A percentile compares a stretch with the other conserved stretches of the same genome.
These are phyloP conservation scores for Biston stratarius DNA, from an alignment of 2,888 invertebrate genomes.

Conservation along the genomic window DNA sequence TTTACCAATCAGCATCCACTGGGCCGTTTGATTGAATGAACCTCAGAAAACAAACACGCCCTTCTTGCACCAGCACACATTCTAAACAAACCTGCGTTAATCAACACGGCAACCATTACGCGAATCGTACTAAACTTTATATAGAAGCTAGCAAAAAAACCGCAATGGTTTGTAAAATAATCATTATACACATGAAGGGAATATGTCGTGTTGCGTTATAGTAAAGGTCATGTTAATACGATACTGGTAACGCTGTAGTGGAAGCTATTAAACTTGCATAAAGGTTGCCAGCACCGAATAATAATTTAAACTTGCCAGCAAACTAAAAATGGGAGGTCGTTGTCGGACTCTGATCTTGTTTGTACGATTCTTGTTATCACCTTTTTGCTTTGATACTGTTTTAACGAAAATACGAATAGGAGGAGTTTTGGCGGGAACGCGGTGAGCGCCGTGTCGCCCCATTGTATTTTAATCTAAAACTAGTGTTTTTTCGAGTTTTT, in stretches of 20 bases:
- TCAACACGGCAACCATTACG: conserved; percentile 20
- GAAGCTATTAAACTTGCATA: conserved; percentile 69
- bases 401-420: conserved; percentile 15
- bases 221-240: conserved; percentile 46
- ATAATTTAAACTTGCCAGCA: conserved; percentile 76
- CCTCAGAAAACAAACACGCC: conserved; percentile 62
- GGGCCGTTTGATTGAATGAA: conserved; percentile 73
- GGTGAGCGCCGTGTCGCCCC: too few species aligned
- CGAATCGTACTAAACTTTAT: background rate
- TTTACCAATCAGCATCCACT: conserved; percentile 75
- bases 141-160: background rate
- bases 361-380: conserved; percentile 28
- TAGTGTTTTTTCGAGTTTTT: too few species aligned
- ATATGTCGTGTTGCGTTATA: conserved; percentile 10
- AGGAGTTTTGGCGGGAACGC: too few species aligned
- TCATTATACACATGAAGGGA: conserved; percentile 4
- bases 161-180: conserved; percentile 14
- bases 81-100: conserved; percentile 15
- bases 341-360: conserved; percentile 46
- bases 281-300: conserved; percentile 63
- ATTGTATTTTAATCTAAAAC: too few species aligned
- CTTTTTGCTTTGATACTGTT: conserved; percentile 10
- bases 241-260: conserved; percentile 51
- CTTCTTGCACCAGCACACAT: conserved; percentile 39
- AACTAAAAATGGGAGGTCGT: conserved; percentile 61